These are phyloP conservation scores for Heliconius cydno DNA, from an alignment of 2,888 invertebrate genomes.

Conservation along the genomic window DNA sequence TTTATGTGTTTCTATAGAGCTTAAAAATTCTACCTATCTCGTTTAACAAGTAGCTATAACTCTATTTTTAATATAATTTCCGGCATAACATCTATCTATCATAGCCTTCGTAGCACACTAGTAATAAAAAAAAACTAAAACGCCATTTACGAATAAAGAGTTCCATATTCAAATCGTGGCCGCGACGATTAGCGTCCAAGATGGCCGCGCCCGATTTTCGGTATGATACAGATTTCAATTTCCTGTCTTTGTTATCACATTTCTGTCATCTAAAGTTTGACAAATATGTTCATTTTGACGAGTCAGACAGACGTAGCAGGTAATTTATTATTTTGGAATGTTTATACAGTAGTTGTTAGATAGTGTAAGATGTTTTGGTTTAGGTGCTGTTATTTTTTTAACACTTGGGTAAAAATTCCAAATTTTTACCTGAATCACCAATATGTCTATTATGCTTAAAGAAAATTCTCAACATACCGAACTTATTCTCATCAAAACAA, in stretches of 20 bases:
- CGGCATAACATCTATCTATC: constrained; percentile 64
- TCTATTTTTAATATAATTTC: constrained; percentile 55
- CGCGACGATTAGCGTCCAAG: constrained; percentile 76
- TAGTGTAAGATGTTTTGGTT: constrained; percentile 26
- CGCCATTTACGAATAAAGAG: constrained; percentile 67
- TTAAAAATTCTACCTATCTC: constrained; percentile 11
- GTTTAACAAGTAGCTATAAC: constrained; percentile 43
- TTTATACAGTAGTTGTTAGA: constrained; percentile 32
- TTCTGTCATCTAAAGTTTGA: constrained; percentile 77
- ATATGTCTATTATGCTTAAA: background rate
- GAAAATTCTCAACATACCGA: background rate
- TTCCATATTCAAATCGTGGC: constrained; percentile 78
- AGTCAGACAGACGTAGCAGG: constrained; percentile 54
- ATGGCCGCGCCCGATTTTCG: constrained; percentile 76
- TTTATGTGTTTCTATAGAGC: background rate
- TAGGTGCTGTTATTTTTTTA: background rate
- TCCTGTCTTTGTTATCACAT: constrained; percentile 77
- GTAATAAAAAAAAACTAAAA: constrained; percentile 55
- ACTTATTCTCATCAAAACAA: background rate
- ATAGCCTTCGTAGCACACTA: constrained; percentile 53
- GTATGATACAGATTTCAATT: constrained; percentile 82
- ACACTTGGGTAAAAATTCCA: background rate
- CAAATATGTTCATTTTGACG: constrained; percentile 83
- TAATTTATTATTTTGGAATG: constrained; percentile 41
- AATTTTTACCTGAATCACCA: background rate